Conservation (phyloP, 2,888 invertebrate genomes). For the Callyntrura guangdongensis region DNA sequence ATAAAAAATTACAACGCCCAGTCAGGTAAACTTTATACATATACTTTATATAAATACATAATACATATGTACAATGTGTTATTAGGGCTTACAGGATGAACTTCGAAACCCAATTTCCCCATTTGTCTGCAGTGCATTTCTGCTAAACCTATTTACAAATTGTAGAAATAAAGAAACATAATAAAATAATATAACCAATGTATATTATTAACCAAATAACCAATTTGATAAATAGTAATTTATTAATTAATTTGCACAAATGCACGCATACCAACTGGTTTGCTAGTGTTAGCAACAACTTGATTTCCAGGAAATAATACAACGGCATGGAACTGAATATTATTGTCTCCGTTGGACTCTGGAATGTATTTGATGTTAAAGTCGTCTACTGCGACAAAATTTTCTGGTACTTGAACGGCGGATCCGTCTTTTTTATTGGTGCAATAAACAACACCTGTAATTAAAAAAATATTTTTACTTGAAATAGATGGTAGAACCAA, state of each 20-base stretch:
- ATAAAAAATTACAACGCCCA: not conserved
- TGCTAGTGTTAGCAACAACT: slow-evolving; percentile 26
- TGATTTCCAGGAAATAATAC: slow-evolving; percentile 68
- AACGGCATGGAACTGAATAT: slow-evolving; percentile 59
- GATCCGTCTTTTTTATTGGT: not conserved
- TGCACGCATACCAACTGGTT: slow-evolving; percentile 60
- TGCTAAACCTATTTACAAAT: slow-evolving; percentile 52
- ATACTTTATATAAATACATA: too few relatives aligned
- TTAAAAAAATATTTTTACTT: not conserved
- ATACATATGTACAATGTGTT: not conserved
- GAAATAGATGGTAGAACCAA: not conserved
- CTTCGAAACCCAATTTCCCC: slow-evolving; percentile 62
- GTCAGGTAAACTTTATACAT: not conserved
- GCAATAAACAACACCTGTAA: slow-evolving; percentile 71
- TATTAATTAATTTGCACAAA: too few relatives aligned
- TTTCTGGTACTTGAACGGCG: slow-evolving; percentile 61
- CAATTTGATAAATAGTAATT: too few relatives aligned
- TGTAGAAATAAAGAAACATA: not conserved
- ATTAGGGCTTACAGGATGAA: slow-evolving; percentile 62
- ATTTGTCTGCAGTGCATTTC: slow-evolving; percentile 72
- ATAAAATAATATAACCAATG: too few relatives aligned
- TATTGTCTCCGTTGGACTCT: slow-evolving; percentile 48
- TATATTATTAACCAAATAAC: too few relatives aligned
- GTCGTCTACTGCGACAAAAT: slow-evolving; percentile 63
- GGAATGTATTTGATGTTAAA: slow-evolving; percentile 75